phyloP scores from a whole-genome alignment of 2,113 vertebrate species.

The Python bivittatus region DNA sequence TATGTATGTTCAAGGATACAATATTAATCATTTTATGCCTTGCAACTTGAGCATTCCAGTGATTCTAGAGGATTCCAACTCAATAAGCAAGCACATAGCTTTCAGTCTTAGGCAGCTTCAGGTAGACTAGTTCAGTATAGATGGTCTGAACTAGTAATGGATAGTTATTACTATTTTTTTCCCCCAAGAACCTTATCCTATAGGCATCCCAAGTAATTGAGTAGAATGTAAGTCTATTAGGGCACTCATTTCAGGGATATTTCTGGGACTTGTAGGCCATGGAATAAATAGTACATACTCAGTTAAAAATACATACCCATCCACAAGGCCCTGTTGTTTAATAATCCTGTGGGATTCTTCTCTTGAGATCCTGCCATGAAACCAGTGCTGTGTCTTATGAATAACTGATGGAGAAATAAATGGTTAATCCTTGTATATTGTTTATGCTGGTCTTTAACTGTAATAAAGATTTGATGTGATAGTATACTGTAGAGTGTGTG shows the following conservation, averaged over 20 bases:
- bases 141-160: background rate
- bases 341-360: conserved; percentile 95
- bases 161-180: background rate
- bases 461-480: no score
- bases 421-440: background rate
- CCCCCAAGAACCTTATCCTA: background rate
- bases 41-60: background rate
- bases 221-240: background rate
- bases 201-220: background rate
- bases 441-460: no score
- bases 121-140: background rate
- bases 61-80: background rate
- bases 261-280: background rate
- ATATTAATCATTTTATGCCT: background rate
- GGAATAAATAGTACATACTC: background rate
- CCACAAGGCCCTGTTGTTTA: conserved; percentile 94
- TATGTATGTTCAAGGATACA: background rate
- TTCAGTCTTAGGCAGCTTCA: background rate
- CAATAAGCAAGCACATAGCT: background rate
- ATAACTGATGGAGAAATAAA: conserved; percentile 79
- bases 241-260: background rate
- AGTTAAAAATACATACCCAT: conserved; percentile 80
- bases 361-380: conserved; percentile 92
- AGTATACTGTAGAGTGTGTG: background rate
- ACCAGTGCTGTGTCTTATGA: conserved; percentile 96